Evolutionary conservation across 2,797 vertebrate species (phyloP).

Genomic region (Bradypodion ventrale): DNA sequence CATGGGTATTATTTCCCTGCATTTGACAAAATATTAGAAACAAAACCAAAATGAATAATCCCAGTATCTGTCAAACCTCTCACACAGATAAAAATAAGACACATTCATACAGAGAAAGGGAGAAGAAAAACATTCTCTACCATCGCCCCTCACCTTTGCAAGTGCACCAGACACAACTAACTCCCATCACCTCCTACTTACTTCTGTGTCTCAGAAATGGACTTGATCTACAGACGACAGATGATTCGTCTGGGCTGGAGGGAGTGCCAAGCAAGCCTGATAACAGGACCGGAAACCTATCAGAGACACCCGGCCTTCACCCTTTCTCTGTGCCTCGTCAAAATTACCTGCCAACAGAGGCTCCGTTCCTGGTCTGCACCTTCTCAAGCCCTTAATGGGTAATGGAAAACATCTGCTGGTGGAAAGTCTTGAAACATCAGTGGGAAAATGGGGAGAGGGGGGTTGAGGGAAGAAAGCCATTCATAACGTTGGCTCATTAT

Average conservation of each 20-base stretch:
- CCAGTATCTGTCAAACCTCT: slow-evolving; percentile 14
- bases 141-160: slow-evolving; percentile 15
- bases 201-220: slow-evolving; percentile 26
- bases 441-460: neutral
- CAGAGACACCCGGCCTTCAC: slow-evolving; percentile 70
- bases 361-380: slow-evolving; percentile 83
- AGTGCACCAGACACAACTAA: slow-evolving; percentile 25
- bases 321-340: slow-evolving; percentile 91
- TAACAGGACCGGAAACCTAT: slow-evolving; percentile 76
- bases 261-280: slow-evolving; percentile 56
- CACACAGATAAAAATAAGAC: neutral
- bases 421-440: slow-evolving; percentile 45
- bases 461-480: slow-evolving; percentile 24
- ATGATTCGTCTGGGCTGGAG: slow-evolving; percentile 56
- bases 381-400: slow-evolving; percentile 78
- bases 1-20: neutral
- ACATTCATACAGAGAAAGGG: too few relatives aligned
- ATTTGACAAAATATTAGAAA: slow-evolving; percentile 30
- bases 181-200: neutral
- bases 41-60: slow-evolving; percentile 16
- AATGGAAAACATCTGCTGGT: slow-evolving; percentile 91
- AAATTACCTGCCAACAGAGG: slow-evolving; percentile 86
- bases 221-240: slow-evolving; percentile 31
- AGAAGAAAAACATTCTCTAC: slow-evolving; percentile 27
- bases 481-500: slow-evolving; percentile 46